Base-by-base conservation (phyloP, 2,113 vertebrate genomes). In the Zosterops borbonicus region DNA sequence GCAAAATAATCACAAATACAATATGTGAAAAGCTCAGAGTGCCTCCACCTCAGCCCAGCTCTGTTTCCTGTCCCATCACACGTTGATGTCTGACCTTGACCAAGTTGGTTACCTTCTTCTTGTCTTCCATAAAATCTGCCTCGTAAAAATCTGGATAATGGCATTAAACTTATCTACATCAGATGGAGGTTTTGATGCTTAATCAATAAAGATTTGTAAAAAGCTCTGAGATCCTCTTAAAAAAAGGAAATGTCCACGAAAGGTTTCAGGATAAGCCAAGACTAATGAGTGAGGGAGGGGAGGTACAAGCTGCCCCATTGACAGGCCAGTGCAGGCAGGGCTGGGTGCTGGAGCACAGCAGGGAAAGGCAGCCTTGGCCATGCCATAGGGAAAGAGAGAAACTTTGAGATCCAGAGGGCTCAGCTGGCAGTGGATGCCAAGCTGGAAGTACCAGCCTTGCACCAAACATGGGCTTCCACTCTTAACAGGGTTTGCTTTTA, bases 171-270 rank as follows among this genome's bases (percentile, higher is more conserved):
- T 93, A 89, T 93, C 95, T 95, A 64, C 88, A 92, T 94, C 92
- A 89, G 83, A 73, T 91, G 90, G 83, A 89, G 75, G 64, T 86
- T 95, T 93, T 95, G 93, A 97, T 93, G 92, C 69, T 89, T 94
- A 97, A 94, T 94, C 95, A 82, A 96, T 97, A 89, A 62, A 90
- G 86, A 87, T 89, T 91, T 86, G 83, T 96, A 82, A 94, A 94
- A 93, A 69, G 83, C 80, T 87, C 63, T 23, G 41, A 90, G 58
- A 69, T 82, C 21, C 46, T 84, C 62, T 75, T 49, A 49, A 73
- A 88, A 82, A 82, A 80, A 70, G 39, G 37, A 78, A 63, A 81
- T 11, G 13, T 25, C 60, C 76, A 68, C 44, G 49, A 84, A 91
- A 86, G 53, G 28, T 80, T 91, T 76, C 71, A 68, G 64, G 18